These are phyloP conservation scores for Nesogale talazaci DNA, from an alignment of 2,113 vertebrate species.

Conservation along the genomic window DNA sequence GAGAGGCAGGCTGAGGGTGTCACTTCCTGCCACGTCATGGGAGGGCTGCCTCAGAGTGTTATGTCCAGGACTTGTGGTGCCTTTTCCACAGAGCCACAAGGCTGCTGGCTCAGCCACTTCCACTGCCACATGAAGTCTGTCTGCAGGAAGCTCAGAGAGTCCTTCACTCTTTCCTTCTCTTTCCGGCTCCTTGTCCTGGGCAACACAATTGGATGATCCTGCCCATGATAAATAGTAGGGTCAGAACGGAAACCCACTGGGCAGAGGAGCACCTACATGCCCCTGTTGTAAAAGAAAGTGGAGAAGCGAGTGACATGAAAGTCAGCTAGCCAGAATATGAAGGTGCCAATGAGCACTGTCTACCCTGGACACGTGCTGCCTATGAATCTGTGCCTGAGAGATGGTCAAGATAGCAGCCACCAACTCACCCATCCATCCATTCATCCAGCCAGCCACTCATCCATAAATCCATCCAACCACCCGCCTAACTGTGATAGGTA, in stretches of 20 bases:
- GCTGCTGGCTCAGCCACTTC: neutral
- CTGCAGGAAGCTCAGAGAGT: neutral
- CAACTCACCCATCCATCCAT: neutral
- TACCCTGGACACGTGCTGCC: neutral
- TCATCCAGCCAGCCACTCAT: neutral
- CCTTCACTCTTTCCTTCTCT: neutral
- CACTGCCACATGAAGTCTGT: neutral
- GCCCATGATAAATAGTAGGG: neutral
- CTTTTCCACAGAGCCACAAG: neutral
- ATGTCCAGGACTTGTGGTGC: too few relatives aligned
- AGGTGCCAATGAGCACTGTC: neutral
- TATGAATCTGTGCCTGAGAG: neutral
- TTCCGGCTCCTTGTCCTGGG: neutral
- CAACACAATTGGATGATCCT: neutral
- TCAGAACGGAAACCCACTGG: conserved; percentile 1
- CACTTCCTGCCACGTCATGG: neutral
- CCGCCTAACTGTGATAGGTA: neutral
- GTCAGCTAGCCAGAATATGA: neutral
- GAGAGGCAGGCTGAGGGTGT: neutral
- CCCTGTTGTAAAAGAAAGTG: neutral
- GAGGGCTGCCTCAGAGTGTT: neutral
- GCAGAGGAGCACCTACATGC: neutral
- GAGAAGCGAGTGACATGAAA: neutral
- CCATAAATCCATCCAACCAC: neutral
- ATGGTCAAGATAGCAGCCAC: neutral